phyloP scores from a whole-genome alignment of 2,888 invertebrate genomes.

The Deilephila porcellus region DNA sequence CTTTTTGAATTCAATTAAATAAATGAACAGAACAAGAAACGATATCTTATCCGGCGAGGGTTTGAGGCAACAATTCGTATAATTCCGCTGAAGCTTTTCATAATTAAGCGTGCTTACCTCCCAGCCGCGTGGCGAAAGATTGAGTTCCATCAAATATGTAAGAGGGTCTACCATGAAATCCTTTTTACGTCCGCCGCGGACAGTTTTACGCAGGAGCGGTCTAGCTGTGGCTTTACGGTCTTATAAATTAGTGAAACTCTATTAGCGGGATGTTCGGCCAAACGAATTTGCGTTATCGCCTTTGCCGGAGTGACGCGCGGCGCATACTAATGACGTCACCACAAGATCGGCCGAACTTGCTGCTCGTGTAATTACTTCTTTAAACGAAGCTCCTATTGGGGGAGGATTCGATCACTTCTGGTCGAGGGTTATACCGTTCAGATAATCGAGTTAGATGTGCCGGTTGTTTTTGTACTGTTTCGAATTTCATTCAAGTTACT shows the following conservation, averaged over 20 bases:
- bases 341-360: constrained; percentile 70
- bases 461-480: constrained; percentile 29
- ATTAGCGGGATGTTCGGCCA: constrained; percentile 83
- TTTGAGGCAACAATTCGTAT: constrained; percentile 61
- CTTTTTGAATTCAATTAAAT: constrained; percentile 41
- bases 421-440: constrained; percentile 64
- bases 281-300: constrained; percentile 85
- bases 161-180: constrained; percentile 76
- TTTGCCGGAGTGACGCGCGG: constrained; percentile 68
- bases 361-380: constrained; percentile 81
- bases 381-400: constrained; percentile 75
- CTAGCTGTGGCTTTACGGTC: constrained; percentile 74
- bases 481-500: constrained; percentile 24
- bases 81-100: constrained; percentile 64
- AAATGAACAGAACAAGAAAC: constrained; percentile 48
- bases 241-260: constrained; percentile 85
- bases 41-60: constrained; percentile 47
- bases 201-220: constrained; percentile 73
- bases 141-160: constrained; percentile 77
- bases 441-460: constrained; percentile 68
- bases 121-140: constrained; percentile 64
- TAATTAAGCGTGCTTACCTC: constrained; percentile 72
- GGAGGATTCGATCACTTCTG: constrained; percentile 70
- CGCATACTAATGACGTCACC: constrained; percentile 76
- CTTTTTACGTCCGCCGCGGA: constrained; percentile 77